Percentiles rank a stretch among this genome's conserved stretches.
phyloP scores from a whole-genome alignment of 2,797 vertebrate species.

The Setipinna tenuifilis region DNA sequence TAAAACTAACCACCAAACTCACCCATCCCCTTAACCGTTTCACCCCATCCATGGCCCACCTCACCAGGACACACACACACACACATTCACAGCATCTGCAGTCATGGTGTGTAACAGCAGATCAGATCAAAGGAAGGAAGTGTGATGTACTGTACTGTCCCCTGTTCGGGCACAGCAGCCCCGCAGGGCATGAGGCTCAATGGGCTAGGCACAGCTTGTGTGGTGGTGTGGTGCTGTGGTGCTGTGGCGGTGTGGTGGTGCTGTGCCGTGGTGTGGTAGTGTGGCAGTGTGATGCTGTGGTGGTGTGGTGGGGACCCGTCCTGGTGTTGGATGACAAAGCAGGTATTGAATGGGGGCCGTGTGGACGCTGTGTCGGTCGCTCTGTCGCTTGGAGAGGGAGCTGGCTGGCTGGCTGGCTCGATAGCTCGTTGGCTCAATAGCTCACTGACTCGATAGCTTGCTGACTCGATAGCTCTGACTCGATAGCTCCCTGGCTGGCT shows the following conservation, averaged over 20 bases:
- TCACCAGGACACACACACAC: neutral
- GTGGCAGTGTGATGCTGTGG: too few species aligned
- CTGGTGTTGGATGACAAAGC: constrained; percentile 16
- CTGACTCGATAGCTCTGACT: too few species aligned
- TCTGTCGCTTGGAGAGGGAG: neutral
- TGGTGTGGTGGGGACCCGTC: neutral
- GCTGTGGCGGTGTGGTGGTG: too few species aligned
- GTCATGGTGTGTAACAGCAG: constrained; percentile 4
- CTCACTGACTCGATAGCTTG: too few species aligned
- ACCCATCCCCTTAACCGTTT: neutral
- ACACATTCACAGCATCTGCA: neutral
- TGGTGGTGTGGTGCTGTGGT: too few species aligned
- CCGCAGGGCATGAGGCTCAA: neutral
- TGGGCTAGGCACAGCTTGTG: neutral
- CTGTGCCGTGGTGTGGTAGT: too few species aligned
- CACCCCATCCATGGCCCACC: neutral
- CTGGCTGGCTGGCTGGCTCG: neutral
- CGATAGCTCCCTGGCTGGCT: too few species aligned
- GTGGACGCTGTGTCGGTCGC: neutral
- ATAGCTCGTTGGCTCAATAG: too few species aligned
- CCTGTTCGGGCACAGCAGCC: neutral
- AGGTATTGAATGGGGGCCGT: constrained; percentile 1
- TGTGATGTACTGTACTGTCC: neutral
- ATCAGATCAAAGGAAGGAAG: neutral
- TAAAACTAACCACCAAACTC: constrained; percentile 1